These are phyloP conservation scores for Calephelis nemesis DNA, from an alignment of 1,140 invertebrate genomes.

Conservation along the genomic window DNA sequence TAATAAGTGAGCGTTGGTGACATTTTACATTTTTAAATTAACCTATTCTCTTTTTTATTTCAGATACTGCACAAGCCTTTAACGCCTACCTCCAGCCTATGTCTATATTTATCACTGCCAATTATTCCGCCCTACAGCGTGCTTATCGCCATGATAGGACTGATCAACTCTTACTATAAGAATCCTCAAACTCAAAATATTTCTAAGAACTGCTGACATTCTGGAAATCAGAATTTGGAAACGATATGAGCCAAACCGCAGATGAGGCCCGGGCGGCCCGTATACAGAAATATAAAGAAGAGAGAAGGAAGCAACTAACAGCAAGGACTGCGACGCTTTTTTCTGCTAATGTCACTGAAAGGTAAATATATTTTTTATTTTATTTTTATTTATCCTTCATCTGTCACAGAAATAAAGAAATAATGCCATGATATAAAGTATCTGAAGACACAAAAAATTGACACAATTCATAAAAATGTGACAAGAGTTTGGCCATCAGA, in stretches of 20 bases:
- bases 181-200: constrained; percentile 40
- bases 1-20: too few relatives aligned
- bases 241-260: constrained; percentile 62
- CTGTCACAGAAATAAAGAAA: too few relatives aligned
- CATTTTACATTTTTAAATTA: too few relatives aligned
- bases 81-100: constrained; percentile 54
- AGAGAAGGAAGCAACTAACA: constrained; percentile 81
- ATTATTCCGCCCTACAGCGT: constrained; percentile 65
- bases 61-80: constrained; percentile 49
- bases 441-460: too few relatives aligned
- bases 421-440: too few relatives aligned
- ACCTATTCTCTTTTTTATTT: constrained; percentile 31
- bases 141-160: constrained; percentile 69
- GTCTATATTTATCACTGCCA: constrained; percentile 69
- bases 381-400: too few relatives aligned
- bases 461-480: too few relatives aligned
- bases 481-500: too few relatives aligned
- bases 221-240: constrained; percentile 49
- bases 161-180: constrained; percentile 49
- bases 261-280: constrained; percentile 79
- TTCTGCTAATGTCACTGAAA: constrained; percentile 69
- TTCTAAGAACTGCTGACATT: constrained; percentile 43
- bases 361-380: constrained; percentile 36
- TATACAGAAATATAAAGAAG: constrained; percentile 84
- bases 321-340: constrained; percentile 69